Base-by-base conservation (phyloP, 2,888 invertebrate species). In the Synanthedon myopaeformis region DNA sequence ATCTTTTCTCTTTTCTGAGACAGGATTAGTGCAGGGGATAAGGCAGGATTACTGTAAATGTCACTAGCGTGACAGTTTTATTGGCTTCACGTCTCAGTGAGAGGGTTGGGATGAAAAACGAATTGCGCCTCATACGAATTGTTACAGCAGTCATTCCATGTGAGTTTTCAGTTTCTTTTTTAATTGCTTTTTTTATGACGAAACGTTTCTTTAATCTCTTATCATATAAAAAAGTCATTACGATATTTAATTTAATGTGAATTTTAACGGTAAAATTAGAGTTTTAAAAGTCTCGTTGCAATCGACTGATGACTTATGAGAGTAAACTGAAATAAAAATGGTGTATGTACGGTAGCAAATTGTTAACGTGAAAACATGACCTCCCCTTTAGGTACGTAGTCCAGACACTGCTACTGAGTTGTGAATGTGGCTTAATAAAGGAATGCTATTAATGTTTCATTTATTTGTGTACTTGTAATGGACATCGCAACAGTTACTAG, bases 51-150 rank as follows among this genome's bases (percentile, higher is more conserved):
- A 19, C 35, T 28, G 42, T 14, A n/a, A 28, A n/a, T 42, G 28
- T 19, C 58, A 62, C 53, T 56, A 35, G 35, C 53, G 63, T 58
- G 59, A 65, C 63, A 57, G 59, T 70, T 73, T 72, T 69, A 69
- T 67, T 69, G 64, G 60, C 61, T 62, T 57, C 64, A 60, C 62
- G 63, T 62, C 58, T 58, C 51, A 51, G 54, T 58, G 63, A 65
- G 63, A 67, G 64, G 61, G 59, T 69, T 65, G 67, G 62, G 63
- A 65, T 67, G 63, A 70, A 62, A 67, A 68, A 63, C 61, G 59
- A 63, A 67, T 65, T 61, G 59, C 59, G 35, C 10, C 35, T 35
- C 35, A 10, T 35, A 35, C 35, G 35, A 35, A 35, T 35, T 35
- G 35, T 35, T 35, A 35, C 10, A 62, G 49, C 10, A 62, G 49